Percentiles rank a stretch among this genome's conserved stretches.
Evolutionary conservation across 64 coral and sea anemone genomes (phyloP).

Genomic region (Montipora efflorescens): DNA sequence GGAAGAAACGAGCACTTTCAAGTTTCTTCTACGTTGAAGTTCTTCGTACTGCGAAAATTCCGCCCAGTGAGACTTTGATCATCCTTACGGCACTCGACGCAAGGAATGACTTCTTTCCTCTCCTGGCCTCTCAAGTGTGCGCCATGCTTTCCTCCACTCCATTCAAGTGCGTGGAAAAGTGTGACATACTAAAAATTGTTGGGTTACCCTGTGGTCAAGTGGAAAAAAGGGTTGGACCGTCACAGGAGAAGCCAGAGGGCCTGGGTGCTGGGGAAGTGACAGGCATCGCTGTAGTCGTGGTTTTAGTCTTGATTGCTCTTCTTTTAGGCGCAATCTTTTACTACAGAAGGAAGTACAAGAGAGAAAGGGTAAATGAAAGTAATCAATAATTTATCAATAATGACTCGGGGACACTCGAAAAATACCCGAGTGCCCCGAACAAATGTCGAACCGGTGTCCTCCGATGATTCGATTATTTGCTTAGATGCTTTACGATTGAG

Average conservation of each 20-base stretch:
- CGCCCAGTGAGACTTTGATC: conserved; percentile 23
- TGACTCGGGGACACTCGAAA: no score
- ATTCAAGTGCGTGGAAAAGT: conserved; percentile 49
- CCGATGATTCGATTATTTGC: no score
- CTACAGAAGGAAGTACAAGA: conserved; percentile 86
- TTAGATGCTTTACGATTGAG: no score
- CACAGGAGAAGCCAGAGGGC: background rate
- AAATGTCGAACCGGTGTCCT: no score
- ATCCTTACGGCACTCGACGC: conserved; percentile 66
- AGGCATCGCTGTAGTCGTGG: conserved; percentile 57
- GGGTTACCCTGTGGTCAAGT: conserved; percentile 34
- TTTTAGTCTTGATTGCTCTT: conserved; percentile 58
- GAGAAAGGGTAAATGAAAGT: conserved; percentile 46
- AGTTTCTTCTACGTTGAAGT: conserved; percentile 77
- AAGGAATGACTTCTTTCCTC: conserved; percentile 60
- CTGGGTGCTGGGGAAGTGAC: conserved; percentile 56
- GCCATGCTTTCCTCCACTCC: conserved; percentile 35
- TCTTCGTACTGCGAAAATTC: conserved; percentile 26
- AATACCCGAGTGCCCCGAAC: no score
- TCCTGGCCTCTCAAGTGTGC: conserved; percentile 66
- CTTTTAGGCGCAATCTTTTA: conserved; percentile 76
- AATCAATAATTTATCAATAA: background rate
- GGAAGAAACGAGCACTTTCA: conserved; percentile 52
- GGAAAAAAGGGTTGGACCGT: background rate
- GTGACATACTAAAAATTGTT: conserved; percentile 18